phyloP scores from a whole-genome alignment of 2,113 vertebrate species.

The Aphyosemion australe region DNA sequence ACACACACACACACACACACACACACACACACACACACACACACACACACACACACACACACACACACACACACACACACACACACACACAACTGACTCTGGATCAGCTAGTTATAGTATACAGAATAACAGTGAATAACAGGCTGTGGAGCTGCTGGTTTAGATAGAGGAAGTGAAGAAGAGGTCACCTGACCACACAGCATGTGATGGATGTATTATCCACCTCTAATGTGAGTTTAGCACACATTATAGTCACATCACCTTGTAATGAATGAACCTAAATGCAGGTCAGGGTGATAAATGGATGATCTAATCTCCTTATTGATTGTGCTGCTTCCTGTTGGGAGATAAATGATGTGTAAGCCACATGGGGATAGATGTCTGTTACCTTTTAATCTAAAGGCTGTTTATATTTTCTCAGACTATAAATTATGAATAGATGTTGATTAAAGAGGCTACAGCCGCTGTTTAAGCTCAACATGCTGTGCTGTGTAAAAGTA shows the following conservation, averaged over 20 bases:
- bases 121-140: not conserved
- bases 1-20: not conserved
- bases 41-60: not conserved
- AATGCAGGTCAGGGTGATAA: not conserved
- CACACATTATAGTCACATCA: not conserved
- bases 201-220: not conserved
- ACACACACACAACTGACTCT: not conserved
- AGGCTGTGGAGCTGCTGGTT: not conserved
- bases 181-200: not conserved
- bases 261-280: too few relatives aligned
- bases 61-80: not conserved
- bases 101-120: not conserved
- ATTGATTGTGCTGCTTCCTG: not conserved
- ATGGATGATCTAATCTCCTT: not conserved
- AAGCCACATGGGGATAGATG: too few relatives aligned
- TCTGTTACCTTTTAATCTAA: not conserved
- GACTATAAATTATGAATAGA: too few relatives aligned
- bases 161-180: constrained; percentile 2
- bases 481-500: too few relatives aligned
- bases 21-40: not conserved
- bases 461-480: too few relatives aligned
- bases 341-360: not conserved
- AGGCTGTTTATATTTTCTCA: not conserved
- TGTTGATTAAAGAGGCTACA: too few relatives aligned
- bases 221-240: not conserved